Percentiles rank a stretch among this genome's conserved stretches.
phyloP scores from a whole-genome alignment of 2,113 vertebrate species.

The Lasiurus cinereus region DNA sequence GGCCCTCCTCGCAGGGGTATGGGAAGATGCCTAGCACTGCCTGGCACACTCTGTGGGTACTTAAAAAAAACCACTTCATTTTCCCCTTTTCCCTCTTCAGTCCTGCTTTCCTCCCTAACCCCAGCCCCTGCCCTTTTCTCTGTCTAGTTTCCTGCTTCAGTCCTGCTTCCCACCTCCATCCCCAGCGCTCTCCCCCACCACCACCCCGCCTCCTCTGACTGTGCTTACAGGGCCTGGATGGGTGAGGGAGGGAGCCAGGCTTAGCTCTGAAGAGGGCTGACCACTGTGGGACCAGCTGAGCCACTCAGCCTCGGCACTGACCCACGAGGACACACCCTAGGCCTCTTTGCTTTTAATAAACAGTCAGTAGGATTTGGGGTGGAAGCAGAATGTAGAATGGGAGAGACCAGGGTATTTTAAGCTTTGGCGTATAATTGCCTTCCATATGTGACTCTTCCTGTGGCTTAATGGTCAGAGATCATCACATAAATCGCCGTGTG shows the following conservation, averaged over 20 bases:
- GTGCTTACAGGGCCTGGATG: not conserved
- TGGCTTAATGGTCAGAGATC: not conserved
- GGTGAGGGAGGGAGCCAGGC: not conserved
- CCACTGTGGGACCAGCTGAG: not conserved
- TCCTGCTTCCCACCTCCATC: not conserved
- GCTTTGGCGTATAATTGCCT: not conserved
- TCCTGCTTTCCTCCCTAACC: not conserved
- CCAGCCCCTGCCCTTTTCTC: not conserved
- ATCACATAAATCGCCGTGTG: not conserved
- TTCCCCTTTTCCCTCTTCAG: not conserved
- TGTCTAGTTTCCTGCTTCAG: not conserved
- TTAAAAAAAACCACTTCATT: too few relatives aligned
- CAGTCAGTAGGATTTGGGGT: not conserved
- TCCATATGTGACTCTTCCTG: not conserved
- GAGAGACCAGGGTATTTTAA: not conserved
- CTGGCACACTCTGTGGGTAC: not conserved
- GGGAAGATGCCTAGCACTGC: not conserved
- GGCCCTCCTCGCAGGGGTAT: not conserved
- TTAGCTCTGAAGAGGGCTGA: not conserved
- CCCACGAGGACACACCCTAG: not conserved
- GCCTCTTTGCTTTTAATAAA: constrained; percentile 25
- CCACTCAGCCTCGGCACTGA: not conserved
- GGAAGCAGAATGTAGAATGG: not conserved
- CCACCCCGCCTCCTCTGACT: not conserved
- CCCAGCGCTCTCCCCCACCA: too few relatives aligned